A percentile compares a stretch with the other conserved stretches of the same genome.
Evolutionary conservation across 2,113 vertebrate genomes (phyloP).

Genomic region (Coracopsis vasa): DNA sequence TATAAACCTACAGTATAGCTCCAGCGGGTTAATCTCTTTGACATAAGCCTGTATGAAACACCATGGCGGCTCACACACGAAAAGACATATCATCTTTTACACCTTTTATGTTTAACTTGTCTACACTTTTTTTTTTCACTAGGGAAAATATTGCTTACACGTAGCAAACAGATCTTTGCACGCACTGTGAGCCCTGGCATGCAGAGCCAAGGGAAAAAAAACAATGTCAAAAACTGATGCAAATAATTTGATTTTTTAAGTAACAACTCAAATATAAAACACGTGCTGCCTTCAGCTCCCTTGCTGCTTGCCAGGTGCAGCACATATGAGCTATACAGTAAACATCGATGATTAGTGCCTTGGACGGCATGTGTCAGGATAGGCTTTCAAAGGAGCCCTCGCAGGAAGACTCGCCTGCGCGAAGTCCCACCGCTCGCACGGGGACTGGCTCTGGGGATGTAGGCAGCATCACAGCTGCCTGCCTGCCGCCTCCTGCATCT

Average conservation of each 20-base stretch:
- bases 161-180: slow-evolving; percentile 66
- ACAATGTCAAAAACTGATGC: slow-evolving; percentile 69
- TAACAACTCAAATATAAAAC: slow-evolving; percentile 67
- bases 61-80: background rate
- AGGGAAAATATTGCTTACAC: slow-evolving; percentile 59
- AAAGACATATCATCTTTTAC: slow-evolving; percentile 59
- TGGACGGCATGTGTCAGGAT: slow-evolving; percentile 59
- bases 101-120: slow-evolving; percentile 67
- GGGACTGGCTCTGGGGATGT: background rate
- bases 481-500: background rate
- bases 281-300: slow-evolving; percentile 66
- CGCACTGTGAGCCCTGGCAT: slow-evolving; percentile 59
- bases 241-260: slow-evolving; percentile 67
- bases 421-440: background rate
- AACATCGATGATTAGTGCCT: slow-evolving; percentile 64
- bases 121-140: slow-evolving; percentile 48
- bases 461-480: background rate
- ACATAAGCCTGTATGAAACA: slow-evolving; percentile 51
- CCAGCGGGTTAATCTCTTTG: slow-evolving; percentile 59
- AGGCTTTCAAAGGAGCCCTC: background rate
- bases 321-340: slow-evolving; percentile 61
- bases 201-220: slow-evolving; percentile 59
- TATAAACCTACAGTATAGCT: slow-evolving; percentile 35
- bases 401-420: background rate
- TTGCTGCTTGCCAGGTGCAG: slow-evolving; percentile 62